Base-by-base conservation (phyloP, 1,140 invertebrate genomes). In the Aphaenogaster ashmeadi region DNA sequence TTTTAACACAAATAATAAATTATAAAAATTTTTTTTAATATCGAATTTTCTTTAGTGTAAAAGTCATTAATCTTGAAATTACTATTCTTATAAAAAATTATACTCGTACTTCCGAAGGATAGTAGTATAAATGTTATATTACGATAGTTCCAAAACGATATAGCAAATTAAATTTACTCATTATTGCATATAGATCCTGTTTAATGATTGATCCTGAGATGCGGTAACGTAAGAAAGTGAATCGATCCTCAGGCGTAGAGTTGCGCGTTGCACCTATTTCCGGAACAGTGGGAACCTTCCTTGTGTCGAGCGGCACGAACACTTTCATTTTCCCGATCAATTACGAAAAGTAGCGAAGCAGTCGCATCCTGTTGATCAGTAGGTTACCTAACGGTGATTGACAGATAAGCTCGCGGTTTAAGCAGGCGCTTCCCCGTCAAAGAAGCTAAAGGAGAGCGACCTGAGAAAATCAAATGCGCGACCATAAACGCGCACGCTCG, bases 241-340 rank as follows among this genome's bases (percentile, higher is more conserved):
- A 91, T 89, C 88, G 84, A 92, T 89, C 81, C 64, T 56, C 52
- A 58, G 83, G 74, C 77, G n/a, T 56, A 50, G 36, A 11, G 5
- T 74, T 36, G 52, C 64, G 69, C 78, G 84, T 78, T 64, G 88
- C 83, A 77, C 54, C 69, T 89, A 90, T 92, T 94, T 92, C 90
- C 89, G 90, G 78, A 90, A 75, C 87, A 74, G n/a, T 66, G 18
- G 18, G n/a, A 33, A 54, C 11, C 50, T 27, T 56, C 41, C 91
- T 92, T 91, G 92, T 92, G 62, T 86, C 83, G 81, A 36, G 41
- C 47, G 83, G 87, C 87, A 80, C 74, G 50, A 92, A 84, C 87
- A 94, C 93, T 95, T 94, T 95, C 94, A 87, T 94, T 93, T 93
- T 92, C 74, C 86, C 36, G 69, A 88, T 87, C 52, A 69, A 36